Base-by-base conservation (phyloP, 2,888 invertebrate genomes). In the Julus scanicus region DNA sequence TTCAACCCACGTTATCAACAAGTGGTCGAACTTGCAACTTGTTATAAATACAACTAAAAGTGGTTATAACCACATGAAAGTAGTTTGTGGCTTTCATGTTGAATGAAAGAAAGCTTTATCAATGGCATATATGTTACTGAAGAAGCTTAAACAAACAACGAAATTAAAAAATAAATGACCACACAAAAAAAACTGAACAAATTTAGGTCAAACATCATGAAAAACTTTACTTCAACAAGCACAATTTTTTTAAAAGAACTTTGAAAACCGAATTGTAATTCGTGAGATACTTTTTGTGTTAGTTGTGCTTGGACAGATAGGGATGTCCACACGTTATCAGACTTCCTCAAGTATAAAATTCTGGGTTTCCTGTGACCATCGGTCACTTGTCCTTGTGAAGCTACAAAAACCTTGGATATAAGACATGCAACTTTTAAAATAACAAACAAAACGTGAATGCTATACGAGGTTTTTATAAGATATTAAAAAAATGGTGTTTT, bases 371-470 rank as follows among this genome's bases (percentile, higher is more conserved):
- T 71, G 6, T 20, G 71, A 71, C 71, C 71, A 29, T 71, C 71
- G 71, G 71, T 71, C 71, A 71, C 71, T 71, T 20, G 71, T n/a
- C 71, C 71, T 71, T 71, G 71, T n/a, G 20, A 71, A n/a, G 71
- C 71, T 71, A 71, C 71, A 71, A 71, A 71, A 71, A 29, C 71
- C 71, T 71, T 71, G 71, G 71, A 29, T 9, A 71, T 29, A 71
- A 63, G 44, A 8, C 44, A 44, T 44, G 71, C 71, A 71, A 29
- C 71, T 71, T 71, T 71, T 71, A 29, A 71, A 20, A 71, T 29
- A 71, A 71, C 71, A 71, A 71, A 71, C 71, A 71, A 71, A 71
- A 71, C 71, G 29, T 71, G 29, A 71, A 71, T 71, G 29, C 20
- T 20, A 53, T 29, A 53, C 53, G 53, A 53, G 53, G 53, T 53